Conservation (phyloP, 2,113 vertebrate genomes). For the Lepisosteus osseus region DNA sequence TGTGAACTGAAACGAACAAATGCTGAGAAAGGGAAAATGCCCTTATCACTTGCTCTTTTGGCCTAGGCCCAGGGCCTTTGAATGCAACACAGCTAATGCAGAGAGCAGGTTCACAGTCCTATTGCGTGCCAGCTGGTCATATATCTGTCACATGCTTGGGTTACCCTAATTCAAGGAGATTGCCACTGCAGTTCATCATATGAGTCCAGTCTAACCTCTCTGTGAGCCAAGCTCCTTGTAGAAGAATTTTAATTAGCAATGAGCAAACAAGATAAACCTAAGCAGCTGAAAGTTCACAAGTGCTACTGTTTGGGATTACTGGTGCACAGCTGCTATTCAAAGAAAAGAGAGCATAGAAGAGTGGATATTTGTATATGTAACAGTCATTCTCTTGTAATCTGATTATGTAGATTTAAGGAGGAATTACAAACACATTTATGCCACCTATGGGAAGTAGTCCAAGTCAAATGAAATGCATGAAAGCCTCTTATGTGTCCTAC, state of each 20-base stretch:
- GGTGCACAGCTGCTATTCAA: slow-evolving; percentile 17
- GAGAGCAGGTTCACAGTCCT: slow-evolving; percentile 44
- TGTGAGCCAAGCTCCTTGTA: slow-evolving; percentile 47
- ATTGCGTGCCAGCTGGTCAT: slow-evolving; percentile 70
- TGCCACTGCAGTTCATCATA: slow-evolving; percentile 43
- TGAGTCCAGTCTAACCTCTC: slow-evolving; percentile 49
- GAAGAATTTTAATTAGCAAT: slow-evolving; percentile 70
- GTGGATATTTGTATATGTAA: slow-evolving; percentile 58
- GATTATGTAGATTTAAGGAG: slow-evolving; percentile 55
- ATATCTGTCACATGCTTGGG: slow-evolving; percentile 65
- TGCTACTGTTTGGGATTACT: slow-evolving; percentile 66
- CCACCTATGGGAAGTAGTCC: slow-evolving; percentile 56
- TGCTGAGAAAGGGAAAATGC: slow-evolving; percentile 39
- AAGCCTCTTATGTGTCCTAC: slow-evolving; percentile 49
- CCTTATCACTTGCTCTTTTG: slow-evolving; percentile 38
- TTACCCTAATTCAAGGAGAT: slow-evolving; percentile 48
- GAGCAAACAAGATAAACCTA: slow-evolving; percentile 52
- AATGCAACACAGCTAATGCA: slow-evolving; percentile 61
- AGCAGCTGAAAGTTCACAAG: slow-evolving; percentile 58
- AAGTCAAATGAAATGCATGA: slow-evolving; percentile 55
- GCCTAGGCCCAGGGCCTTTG: slow-evolving; percentile 49
- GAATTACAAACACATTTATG: slow-evolving; percentile 67
- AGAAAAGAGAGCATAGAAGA: neutral
- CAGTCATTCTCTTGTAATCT: slow-evolving; percentile 57
- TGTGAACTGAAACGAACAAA: slow-evolving; percentile 1